phyloP scores from a whole-genome alignment of 1,140 invertebrate species.

The Drosophila erecta region DNA sequence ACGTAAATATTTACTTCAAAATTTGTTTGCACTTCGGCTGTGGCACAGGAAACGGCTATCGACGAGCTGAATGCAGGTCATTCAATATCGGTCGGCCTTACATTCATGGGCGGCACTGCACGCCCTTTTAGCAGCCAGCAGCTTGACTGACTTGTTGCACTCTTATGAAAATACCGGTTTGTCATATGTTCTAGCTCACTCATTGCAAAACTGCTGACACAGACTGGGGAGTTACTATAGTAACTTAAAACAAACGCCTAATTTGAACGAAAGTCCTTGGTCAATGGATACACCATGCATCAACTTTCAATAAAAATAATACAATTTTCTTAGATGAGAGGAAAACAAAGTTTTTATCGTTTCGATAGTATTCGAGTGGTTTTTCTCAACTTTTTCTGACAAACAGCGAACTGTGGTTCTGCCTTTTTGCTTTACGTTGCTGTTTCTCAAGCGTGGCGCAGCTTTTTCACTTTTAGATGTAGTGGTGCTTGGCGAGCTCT shows the following conservation, averaged over 20 bases:
- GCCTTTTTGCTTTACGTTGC: slow-evolving; percentile 37
- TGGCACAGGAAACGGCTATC: slow-evolving; percentile 17
- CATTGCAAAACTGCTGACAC: background rate
- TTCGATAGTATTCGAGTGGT: slow-evolving; percentile 19
- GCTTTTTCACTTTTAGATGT: slow-evolving; percentile 27
- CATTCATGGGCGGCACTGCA: slow-evolving; percentile 21
- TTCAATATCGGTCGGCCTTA: slow-evolving; percentile 19
- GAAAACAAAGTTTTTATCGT: background rate
- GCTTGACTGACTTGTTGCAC: slow-evolving; percentile 7
- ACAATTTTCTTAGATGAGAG: too few species aligned
- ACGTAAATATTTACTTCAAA: slow-evolving; percentile 30
- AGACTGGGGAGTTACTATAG: background rate
- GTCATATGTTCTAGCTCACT: slow-evolving; percentile 41
- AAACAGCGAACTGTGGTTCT: slow-evolving; percentile 57
- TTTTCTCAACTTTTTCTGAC: slow-evolving; percentile 50
- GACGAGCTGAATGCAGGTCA: slow-evolving; percentile 28
- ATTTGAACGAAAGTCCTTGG: too few species aligned
- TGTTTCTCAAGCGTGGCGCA: slow-evolving; percentile 63
- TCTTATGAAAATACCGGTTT: slow-evolving; percentile 38
- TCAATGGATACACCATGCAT: too few species aligned
- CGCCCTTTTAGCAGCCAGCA: slow-evolving; percentile 17
- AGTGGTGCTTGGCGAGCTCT: slow-evolving; percentile 51
- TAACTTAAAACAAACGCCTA: too few species aligned
- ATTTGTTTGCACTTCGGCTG: slow-evolving; percentile 20
- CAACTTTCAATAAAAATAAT: too few species aligned